Evolutionary conservation across 2,113 vertebrate genomes (phyloP), one percentile per base, ranked within the genome.

Genomic region (Monopterus albus): DNA sequence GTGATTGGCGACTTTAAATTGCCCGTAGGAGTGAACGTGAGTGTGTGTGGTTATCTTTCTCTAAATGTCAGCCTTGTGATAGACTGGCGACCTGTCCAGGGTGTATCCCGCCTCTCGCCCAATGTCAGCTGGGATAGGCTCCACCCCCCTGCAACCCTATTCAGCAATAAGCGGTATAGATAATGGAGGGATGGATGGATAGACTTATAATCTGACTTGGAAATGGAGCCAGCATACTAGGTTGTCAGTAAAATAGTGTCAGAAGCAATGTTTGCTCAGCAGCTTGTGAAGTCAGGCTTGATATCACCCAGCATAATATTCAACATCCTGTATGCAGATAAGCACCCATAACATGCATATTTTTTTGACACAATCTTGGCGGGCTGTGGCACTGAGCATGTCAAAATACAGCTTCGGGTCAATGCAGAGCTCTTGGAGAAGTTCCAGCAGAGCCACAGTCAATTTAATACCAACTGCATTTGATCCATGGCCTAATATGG

Each of bases 351-450:
- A 45, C 39, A 45, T 65, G 71, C 71, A 56, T 69, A 57, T 68
- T 65, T 71, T 55, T 61, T 38, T 62, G 74, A 81, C 81, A 83
- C 61, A 49, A 35, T 36, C 38, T 56, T 84, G 72, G 71, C 69
- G 64, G 47, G 23, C 6, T 1, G 49, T 72, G 29, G 43, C 52
- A 52, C 33, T 20, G 28, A 57, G 35, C 75, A 61, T 21, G 35
- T 39, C 39, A 67, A 55, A 57, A 53, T 17, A 46, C 68, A 70
- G 50, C 61, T 20, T 25, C 5, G 4, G 20, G 70, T 58, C 50
- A 61, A 33, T 8, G 42, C 45, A 18, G 40, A 56, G 35, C 18
- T 81, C 53, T 57, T 69, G 25, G 42, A 60, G 23, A 45, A 31
- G 45, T 70, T 36, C 59, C 72, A 82, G 43, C 45, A 6, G 17